A percentile compares a stretch with the other conserved stretches of the same genome.
Evolutionary conservation across 2,113 vertebrate genomes (phyloP).

Genomic region (Ochotona princeps): DNA sequence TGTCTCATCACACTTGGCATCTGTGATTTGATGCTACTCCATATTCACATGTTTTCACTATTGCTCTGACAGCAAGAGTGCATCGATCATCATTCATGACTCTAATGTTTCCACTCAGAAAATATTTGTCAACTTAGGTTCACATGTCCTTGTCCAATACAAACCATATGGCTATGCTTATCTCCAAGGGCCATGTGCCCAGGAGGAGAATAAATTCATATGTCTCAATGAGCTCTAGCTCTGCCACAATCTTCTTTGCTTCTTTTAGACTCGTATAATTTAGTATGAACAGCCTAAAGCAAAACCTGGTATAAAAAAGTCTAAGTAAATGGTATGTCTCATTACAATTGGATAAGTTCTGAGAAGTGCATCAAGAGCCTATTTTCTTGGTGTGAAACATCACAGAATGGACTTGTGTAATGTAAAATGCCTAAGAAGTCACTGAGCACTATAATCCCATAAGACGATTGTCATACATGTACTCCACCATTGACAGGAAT

Average conservation of each 20-base stretch:
- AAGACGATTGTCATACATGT: too few relatives aligned
- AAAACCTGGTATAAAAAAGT: neutral
- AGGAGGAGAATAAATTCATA: constrained; percentile 9
- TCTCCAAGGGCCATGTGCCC: neutral
- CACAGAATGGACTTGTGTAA: too few relatives aligned
- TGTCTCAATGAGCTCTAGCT: neutral
- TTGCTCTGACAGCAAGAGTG: neutral
- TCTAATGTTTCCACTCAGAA: neutral
- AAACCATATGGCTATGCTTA: neutral
- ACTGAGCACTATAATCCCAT: too few relatives aligned
- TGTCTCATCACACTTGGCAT: neutral
- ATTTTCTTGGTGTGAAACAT: too few relatives aligned
- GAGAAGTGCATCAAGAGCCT: too few relatives aligned
- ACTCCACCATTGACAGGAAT: too few relatives aligned
- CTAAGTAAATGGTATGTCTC: neutral
- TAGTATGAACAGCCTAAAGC: neutral
- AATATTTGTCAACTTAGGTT: neutral
- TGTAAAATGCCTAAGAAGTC: too few relatives aligned
- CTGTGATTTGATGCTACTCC: neutral
- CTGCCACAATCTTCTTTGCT: neutral
- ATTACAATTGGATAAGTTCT: too few relatives aligned
- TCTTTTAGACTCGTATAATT: neutral
- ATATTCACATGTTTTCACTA: neutral
- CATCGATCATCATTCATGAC: neutral
- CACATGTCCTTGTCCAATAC: neutral